Evolutionary conservation across 1,140 invertebrate species (phyloP).

Genomic region (Colletes gigas): DNA sequence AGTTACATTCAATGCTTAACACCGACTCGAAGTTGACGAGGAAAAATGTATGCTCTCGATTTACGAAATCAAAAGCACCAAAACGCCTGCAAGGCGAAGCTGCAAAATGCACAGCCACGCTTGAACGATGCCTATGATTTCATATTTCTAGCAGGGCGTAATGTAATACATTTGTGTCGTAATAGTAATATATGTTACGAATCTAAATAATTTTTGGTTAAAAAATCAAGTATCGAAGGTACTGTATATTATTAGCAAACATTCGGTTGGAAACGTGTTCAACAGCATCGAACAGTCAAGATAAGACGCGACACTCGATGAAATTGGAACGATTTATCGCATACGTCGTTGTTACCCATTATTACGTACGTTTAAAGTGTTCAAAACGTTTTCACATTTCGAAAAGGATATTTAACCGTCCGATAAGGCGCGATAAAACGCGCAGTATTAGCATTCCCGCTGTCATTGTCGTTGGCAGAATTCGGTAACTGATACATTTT

Average conservation of each 20-base stretch:
- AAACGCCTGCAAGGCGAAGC: too few species aligned
- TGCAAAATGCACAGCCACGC: neutral
- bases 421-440: conserved; percentile 20
- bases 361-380: neutral
- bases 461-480: neutral
- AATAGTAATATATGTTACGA: too few species aligned
- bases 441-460: conserved; percentile 19
- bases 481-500: neutral
- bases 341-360: neutral
- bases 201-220: neutral
- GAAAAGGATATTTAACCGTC: neutral
- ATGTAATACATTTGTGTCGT: too few species aligned
- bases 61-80: neutral
- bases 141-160: too few species aligned
- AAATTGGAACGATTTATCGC: conserved; percentile 9
- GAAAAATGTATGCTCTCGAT: neutral
- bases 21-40: neutral
- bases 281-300: neutral
- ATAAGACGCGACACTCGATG: conserved; percentile 16
- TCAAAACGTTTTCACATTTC: neutral
- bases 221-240: neutral
- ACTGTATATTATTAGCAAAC: neutral
- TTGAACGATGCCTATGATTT: conserved; percentile 2
- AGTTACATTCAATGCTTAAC: neutral
- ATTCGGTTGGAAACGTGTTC: neutral